phyloP scores from a whole-genome alignment of 2,797 vertebrate species.

The Lagodon rhomboides region DNA sequence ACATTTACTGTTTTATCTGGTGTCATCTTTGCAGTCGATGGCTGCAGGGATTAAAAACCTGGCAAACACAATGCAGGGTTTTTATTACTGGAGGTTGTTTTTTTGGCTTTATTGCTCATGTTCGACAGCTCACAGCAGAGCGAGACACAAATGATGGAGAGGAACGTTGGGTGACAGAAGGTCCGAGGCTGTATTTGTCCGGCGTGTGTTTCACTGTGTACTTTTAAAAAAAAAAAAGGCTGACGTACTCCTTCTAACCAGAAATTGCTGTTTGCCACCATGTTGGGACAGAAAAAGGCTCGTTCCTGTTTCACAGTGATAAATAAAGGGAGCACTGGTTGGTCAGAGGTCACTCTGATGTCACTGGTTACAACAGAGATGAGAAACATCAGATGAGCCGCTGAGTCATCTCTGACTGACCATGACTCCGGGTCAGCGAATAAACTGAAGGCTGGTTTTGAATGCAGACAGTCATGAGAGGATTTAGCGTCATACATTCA shows the following conservation, averaged over 20 bases:
- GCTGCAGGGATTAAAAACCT: not conserved
- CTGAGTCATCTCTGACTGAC: constrained; percentile 37
- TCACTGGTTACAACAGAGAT: not conserved
- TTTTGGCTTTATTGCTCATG: not conserved
- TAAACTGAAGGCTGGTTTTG: not conserved
- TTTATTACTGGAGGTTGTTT: not conserved
- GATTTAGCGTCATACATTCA: not conserved
- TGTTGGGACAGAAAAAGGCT: not conserved
- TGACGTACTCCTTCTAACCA: not conserved
- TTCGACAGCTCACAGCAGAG: constrained; percentile 8
- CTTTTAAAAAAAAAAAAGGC: not conserved
- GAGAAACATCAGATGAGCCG: not conserved
- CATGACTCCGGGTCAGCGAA: constrained; percentile 20
- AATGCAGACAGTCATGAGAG: not conserved
- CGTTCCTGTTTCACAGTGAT: constrained; percentile 2
- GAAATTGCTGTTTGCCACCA: not conserved
- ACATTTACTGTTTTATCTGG: too few relatives aligned
- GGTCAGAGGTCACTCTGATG: not conserved
- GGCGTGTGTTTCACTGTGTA: not conserved
- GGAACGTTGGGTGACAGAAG: not conserved
- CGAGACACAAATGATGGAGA: not conserved
- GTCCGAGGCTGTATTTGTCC: not conserved
- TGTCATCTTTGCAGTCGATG: too few relatives aligned
- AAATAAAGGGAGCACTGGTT: not conserved
- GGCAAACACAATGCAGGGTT: not conserved